Base-by-base conservation (phyloP, 2,888 invertebrate genomes). In the Ecdyonurus torrentis region DNA sequence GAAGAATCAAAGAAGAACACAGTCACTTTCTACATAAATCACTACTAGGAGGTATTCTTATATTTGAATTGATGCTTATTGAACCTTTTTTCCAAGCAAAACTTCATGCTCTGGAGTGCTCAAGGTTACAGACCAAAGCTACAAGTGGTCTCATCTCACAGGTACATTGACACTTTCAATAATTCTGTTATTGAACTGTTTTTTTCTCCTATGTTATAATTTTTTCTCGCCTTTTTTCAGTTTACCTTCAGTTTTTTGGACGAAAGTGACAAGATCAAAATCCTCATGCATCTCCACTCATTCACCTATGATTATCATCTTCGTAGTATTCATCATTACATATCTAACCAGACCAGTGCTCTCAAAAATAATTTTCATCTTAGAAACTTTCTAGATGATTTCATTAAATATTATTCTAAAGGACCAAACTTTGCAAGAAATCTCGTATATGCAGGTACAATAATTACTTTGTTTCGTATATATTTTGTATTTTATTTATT, bases 291-390 rank as follows among this genome's bases (percentile, higher is more conserved):
- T 73, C 76, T 87, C 62, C 87, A 88, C 73, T 87, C 87, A 2
- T 88, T 87, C 71, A 84, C 86, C 0, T 87, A 87, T 69, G 87
- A 88, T 74, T 87, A 85, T 72, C 88, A 88, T 72, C 74, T 88
- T 64, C 78, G 87, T 52, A 81, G 81, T 64, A 79, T 87, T 62
- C 83, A 83, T 70, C 79, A 81, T 15, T 86, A 85, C 69, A 79
- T 86, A 62, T 79, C 81, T 61, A 77, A 77, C 64, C 75, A 77
- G 58, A 73, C 74, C 23, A 72, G 77, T 67, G 75, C 77, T 1
- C 74, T 80, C 58, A 78, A 78, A 68, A 79, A 79, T 64, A 83
- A 83, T 53, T 89, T 87, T 72, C 86, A 89, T 71, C 76, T 88
- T 2, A 83, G 83, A 23, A 81, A 83, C 67, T 88, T 89, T 72